Evolutionary conservation across 2,888 invertebrate species (phyloP), one percentile per base, ranked within the genome.

Genomic region (Hyles lineata): DNA sequence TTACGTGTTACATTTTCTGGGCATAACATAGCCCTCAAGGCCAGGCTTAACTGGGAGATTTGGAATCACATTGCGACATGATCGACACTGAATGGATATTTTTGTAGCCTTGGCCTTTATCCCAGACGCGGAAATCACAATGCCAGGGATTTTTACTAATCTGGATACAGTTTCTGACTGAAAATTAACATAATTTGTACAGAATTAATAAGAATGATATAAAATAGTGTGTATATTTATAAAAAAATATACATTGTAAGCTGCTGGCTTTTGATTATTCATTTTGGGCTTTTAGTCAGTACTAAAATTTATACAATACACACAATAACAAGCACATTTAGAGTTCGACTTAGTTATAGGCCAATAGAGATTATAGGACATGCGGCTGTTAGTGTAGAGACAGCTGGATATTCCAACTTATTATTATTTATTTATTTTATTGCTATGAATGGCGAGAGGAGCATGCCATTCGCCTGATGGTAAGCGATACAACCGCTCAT

Each of bases 31-130:
- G 1, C 99, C 99, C 86, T 99, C 99, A 8, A 99, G 92, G 0
- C 99, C 99, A 9, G 99, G 98, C 86, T 98, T 98, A 0, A 99
- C 97, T 35, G 97, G 95, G 72, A 99, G 95, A 90, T 99, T 98
- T 0, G 98, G 97, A 74, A 99, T 96, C 6, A 98, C 96, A 85
- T 97, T 98, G 80, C 97, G 96, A 85, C 99, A 99, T 21, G 98
- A 97, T 50, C 99, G 96, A 87, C 99, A 99, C 92, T 99, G 99
- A 74, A 99, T 97, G 0, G 99, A 97, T 85, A 99, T 98, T 85
- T 97, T 97, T 0, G 98, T 99, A 0, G 99, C 99, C 90, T 99
- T 99, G 0, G 99, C 97, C 90, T 97, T 97, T 75, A 99, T 98
- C 19, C 98, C 98, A 0, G 99, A 98, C 0, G 99, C 98, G 71